These are phyloP conservation scores for Lasioglossum malachurum DNA, from an alignment of 2,888 invertebrate species.

Conservation along the genomic window DNA sequence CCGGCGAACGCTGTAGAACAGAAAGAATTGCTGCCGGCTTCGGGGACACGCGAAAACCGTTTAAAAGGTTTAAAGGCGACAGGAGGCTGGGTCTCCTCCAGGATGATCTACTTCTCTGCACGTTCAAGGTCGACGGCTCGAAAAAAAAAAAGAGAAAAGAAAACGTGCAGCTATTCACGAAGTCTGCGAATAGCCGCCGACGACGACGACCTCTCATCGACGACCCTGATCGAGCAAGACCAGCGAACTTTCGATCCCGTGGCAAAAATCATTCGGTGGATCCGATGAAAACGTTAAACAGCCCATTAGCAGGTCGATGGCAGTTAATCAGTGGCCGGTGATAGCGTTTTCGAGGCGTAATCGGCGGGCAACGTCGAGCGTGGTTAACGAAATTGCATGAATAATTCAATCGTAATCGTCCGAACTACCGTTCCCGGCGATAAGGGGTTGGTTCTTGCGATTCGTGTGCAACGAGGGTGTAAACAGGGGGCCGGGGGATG, in stretches of 20 bases:
- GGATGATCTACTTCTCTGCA: neutral
- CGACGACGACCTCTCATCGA: neutral
- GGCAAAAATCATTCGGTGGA: neutral
- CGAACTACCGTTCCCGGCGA: slow-evolving; percentile 9
- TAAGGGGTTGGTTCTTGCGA: slow-evolving; percentile 18
- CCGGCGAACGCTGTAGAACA: neutral
- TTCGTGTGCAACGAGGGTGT: slow-evolving; percentile 19
- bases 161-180: neutral
- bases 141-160: neutral
- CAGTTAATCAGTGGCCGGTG: slow-evolving; percentile 11
- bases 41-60: neutral
- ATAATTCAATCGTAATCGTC: slow-evolving; percentile 31
- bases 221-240: neutral
- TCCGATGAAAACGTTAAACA: slow-evolving; percentile 1
- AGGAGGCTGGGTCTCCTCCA: neutral
- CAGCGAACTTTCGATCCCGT: neutral
- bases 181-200: neutral
- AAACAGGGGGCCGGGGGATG: neutral
- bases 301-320: neutral
- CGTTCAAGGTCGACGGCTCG: neutral
- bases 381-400: slow-evolving; percentile 36
- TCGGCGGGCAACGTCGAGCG: neutral
- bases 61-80: neutral
- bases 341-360: slow-evolving; percentile 15
- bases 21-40: neutral